Percentiles rank a stretch among this genome's conserved stretches.
phyloP scores from a whole-genome alignment of 37 sponge, comb jelly and placozoan genomes.

The Halisarca cf. caerulea region DNA sequence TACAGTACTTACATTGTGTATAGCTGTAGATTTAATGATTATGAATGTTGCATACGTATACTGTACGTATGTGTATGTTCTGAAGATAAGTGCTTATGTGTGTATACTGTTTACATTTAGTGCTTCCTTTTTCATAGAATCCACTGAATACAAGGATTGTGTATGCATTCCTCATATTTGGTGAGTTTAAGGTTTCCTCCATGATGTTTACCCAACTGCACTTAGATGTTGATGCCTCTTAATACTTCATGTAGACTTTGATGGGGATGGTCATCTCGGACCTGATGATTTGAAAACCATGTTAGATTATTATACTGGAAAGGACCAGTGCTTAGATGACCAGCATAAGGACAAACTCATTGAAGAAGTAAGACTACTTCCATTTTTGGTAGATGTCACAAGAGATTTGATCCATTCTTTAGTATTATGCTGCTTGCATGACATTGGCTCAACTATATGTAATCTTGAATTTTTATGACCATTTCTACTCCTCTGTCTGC shows the following conservation, averaged over 20 bases:
- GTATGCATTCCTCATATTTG: constrained; percentile 76
- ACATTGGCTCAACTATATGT: no score
- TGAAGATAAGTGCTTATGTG: no score
- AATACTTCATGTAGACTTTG: constrained; percentile 44
- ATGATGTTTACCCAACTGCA: not conserved
- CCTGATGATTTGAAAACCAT: constrained; percentile 48
- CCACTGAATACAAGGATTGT: constrained; percentile 45
- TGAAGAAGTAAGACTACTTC: constrained; percentile 38
- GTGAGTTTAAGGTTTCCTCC: not conserved
- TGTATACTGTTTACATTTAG: not conserved
- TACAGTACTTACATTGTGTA: no score
- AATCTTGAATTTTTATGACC: no score
- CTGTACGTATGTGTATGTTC: no score
- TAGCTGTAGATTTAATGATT: no score
- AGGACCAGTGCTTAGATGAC: constrained; percentile 14
- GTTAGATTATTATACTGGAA: constrained; percentile 42
- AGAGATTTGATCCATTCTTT: no score
- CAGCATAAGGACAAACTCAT: constrained; percentile 32
- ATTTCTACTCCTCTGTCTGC: no score
- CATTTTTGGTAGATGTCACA: no score
- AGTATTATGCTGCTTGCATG: no score
- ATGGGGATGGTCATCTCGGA: constrained; percentile 68
- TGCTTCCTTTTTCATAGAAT: constrained; percentile 34
- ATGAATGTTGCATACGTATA: no score
- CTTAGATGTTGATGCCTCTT: not conserved